These are phyloP conservation scores for Andinoacara biseriatus DNA, from an alignment of 2,113 vertebrate species.

Conservation along the genomic window DNA sequence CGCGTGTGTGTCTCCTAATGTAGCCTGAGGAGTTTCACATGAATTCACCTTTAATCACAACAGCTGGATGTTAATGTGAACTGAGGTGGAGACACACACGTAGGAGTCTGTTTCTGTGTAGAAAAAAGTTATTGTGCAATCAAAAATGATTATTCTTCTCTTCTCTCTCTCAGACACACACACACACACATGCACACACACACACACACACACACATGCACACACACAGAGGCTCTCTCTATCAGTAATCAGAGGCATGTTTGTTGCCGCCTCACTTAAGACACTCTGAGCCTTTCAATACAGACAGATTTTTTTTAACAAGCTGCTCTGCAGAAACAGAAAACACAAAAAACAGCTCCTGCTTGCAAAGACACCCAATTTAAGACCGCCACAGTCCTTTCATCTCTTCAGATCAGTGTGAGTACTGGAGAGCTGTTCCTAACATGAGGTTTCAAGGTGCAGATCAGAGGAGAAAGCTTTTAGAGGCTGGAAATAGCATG, in stretches of 20 bases:
- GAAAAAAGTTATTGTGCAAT: conserved; percentile 2
- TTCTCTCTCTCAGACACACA: neutral
- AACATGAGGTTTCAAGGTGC: neutral
- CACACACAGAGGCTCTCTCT: conserved; percentile 7
- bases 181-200: neutral
- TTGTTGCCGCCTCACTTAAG: conserved; percentile 40
- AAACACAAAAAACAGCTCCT: neutral
- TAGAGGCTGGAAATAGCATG: neutral
- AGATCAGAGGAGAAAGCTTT: conserved; percentile 29
- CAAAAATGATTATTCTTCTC: conserved; percentile 9
- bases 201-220: neutral
- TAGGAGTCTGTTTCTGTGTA: neutral
- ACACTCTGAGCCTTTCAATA: neutral
- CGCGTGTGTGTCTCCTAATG: neutral
- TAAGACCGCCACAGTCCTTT: neutral
- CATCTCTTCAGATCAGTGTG: neutral
- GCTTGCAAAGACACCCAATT: neutral
- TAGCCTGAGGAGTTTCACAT: neutral
- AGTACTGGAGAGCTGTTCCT: neutral
- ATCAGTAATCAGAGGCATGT: conserved; percentile 41
- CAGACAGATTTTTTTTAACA: neutral
- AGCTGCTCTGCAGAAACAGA: conserved; percentile 18
- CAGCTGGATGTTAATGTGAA: neutral
- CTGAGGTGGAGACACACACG: neutral
- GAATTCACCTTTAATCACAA: neutral